Evolutionary conservation across 2,797 vertebrate genomes (phyloP).

Genomic region (Petrocephalus schoutedeni): DNA sequence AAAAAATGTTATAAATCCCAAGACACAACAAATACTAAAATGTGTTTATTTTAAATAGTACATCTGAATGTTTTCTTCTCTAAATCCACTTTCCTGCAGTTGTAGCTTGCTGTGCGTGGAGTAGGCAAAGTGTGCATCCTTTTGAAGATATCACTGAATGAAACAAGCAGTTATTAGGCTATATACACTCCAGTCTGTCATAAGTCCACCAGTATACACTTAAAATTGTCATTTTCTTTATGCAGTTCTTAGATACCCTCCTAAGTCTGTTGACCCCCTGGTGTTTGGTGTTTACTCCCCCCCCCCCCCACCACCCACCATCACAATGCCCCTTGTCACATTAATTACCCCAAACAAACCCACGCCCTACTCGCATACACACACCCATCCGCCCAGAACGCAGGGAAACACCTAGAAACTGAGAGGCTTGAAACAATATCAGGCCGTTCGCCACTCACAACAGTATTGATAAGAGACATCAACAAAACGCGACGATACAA

Average conservation of each 20-base stretch:
- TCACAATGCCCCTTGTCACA: slow-evolving; percentile 22
- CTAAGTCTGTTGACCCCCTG: background rate
- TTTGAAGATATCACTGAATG: background rate
- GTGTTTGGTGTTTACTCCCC: background rate
- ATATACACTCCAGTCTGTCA: background rate
- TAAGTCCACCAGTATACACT: background rate
- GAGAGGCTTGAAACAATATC: background rate
- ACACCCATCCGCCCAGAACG: background rate
- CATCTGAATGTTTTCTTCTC: background rate
- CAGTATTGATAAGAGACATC: background rate
- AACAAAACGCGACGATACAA: background rate
- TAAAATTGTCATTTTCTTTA: background rate
- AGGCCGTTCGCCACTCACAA: background rate
- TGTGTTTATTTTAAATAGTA: background rate
- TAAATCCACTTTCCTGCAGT: background rate
- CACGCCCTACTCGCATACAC: slow-evolving; percentile 5
- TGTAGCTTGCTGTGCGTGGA: background rate
- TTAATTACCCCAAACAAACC: slow-evolving; percentile 23
- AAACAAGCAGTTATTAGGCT: background rate
- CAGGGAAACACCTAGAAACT: slow-evolving; percentile 3
- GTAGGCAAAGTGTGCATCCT: background rate
- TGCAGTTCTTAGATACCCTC: background rate
- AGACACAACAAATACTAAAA: background rate
- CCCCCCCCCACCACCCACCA: background rate
- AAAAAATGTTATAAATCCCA: background rate